phyloP scores from a whole-genome alignment of 2,113 vertebrate genomes.

The Pygoscelis antarcticus region DNA sequence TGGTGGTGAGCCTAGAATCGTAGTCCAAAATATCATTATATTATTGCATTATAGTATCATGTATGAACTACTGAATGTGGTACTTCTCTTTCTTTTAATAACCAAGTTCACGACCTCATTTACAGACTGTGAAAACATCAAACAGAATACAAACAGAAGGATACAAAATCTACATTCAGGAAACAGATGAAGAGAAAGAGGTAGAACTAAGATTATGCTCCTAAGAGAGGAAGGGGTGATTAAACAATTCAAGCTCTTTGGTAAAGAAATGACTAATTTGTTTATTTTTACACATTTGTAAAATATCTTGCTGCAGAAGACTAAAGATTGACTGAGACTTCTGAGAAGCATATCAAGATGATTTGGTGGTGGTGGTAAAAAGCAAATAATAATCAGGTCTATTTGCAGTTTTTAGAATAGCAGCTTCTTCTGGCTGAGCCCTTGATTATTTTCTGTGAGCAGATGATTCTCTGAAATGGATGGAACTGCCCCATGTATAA shows the following conservation, averaged over 20 bases:
- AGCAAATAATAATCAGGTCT: not conserved
- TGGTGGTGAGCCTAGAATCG: not conserved
- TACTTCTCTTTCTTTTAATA: not conserved
- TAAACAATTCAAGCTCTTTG: not conserved
- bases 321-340: not conserved
- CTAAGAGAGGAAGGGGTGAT: not conserved
- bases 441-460: not conserved
- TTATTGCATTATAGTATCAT: not conserved
- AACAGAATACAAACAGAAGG: not conserved
- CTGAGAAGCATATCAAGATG: not conserved
- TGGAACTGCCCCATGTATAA: not conserved
- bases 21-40: not conserved
- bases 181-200: not conserved
- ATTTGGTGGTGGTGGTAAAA: not conserved
- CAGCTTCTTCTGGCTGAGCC: not conserved
- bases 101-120: not conserved
- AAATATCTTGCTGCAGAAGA: not conserved
- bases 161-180: not conserved
- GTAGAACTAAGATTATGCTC: not conserved
- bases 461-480: not conserved
- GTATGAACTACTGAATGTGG: not conserved
- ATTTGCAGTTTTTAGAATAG: not conserved
- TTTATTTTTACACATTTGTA: not conserved
- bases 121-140: not conserved
- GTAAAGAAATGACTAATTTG: not conserved